Base-by-base conservation (phyloP, 1,140 invertebrate species). In the Nilaparvata lugens region DNA sequence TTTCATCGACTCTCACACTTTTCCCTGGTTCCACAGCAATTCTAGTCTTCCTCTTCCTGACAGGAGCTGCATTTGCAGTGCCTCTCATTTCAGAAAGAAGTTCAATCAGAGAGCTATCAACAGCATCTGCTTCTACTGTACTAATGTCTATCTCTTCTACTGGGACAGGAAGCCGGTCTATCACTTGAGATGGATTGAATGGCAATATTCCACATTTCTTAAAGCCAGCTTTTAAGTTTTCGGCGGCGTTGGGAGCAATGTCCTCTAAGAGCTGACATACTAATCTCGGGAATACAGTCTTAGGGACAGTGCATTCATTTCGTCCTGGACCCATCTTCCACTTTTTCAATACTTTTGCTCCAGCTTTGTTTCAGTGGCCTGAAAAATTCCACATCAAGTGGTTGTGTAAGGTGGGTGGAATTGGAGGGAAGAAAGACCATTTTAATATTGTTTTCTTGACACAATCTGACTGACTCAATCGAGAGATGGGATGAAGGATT, bases 381-480 rank as follows among this genome's bases (percentile, higher is more conserved):
- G 63, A 74, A 74, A 25, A 74, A 66, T 14, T 70, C 70, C 14
- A 75, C 69, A n/a, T n/a, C n/a, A n/a, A n/a, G n/a, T n/a, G n/a
- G n/a, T n/a, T n/a, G n/a, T n/a, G n/a, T n/a, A n/a, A 75, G 28
- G 56, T 78, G 75, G 0, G 73, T 76, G 2, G 68, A 64, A 62
- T 76, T 76, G 3, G 71, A 62, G 19, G 74, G 71, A 18, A 77
- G 66, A 57, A 68, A 72, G 6, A 75, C 52, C 58, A 77, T 73
- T 11, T 60, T 51, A 21, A 77, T 73, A 57, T 74, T 61, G 51
- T 75, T 67, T 66, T 70, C 62, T 35, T 66, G 35, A 45, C 72
- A 73, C 11, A 64, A 7, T 43, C 68, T 64, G 23, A 76, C 64
- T 13, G 73, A 43, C 24, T 73, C 61, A n/a, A 65, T 1, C 24